phyloP scores from a whole-genome alignment of 2,113 vertebrate genomes.

The Boulengeromyrus knoepffleri region DNA sequence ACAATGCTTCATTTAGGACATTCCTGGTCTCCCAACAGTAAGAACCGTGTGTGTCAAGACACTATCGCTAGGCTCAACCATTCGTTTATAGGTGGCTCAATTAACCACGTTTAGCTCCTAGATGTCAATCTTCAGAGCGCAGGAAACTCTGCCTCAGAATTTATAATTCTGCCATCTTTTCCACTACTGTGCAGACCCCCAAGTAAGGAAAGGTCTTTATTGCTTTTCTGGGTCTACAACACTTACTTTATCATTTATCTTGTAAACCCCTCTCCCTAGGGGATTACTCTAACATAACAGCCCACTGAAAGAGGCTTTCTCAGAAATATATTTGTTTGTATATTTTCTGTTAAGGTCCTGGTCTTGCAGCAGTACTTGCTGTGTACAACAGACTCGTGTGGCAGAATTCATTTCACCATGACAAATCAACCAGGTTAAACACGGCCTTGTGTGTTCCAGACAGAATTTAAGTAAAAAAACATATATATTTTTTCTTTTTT shows the following conservation, averaged over 20 bases:
- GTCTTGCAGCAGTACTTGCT: constrained; percentile 70
- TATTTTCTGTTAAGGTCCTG: constrained; percentile 81
- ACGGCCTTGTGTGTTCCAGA: constrained; percentile 76
- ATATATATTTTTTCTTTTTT: constrained; percentile 20
- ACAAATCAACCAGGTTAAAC: constrained; percentile 73
- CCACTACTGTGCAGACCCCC: constrained; percentile 61
- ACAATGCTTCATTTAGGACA: constrained; percentile 77
- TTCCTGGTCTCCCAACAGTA: constrained; percentile 74
- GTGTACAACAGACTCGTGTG: constrained; percentile 68
- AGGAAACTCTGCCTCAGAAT: constrained; percentile 82
- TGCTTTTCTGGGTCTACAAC: constrained; percentile 64
- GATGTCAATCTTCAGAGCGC: constrained; percentile 75
- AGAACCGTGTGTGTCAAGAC: constrained; percentile 73
- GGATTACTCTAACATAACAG: constrained; percentile 60
- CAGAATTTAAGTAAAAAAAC: constrained; percentile 29
- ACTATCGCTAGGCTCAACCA: constrained; percentile 61
- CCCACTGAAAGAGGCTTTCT: constrained; percentile 75
- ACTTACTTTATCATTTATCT: constrained; percentile 80
- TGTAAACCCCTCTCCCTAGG: constrained; percentile 64
- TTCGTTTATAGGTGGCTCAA: constrained; percentile 86
- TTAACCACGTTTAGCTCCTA: constrained; percentile 78
- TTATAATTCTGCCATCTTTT: constrained; percentile 75
- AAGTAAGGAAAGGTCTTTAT: constrained; percentile 56
- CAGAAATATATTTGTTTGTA: constrained; percentile 84
- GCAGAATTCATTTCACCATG: constrained; percentile 75